Percentiles rank a stretch among this genome's conserved stretches.
These are phyloP conservation scores for Meleagris gallopavo DNA, from an alignment of 2,113 vertebrate genomes.

Conservation along the genomic window DNA sequence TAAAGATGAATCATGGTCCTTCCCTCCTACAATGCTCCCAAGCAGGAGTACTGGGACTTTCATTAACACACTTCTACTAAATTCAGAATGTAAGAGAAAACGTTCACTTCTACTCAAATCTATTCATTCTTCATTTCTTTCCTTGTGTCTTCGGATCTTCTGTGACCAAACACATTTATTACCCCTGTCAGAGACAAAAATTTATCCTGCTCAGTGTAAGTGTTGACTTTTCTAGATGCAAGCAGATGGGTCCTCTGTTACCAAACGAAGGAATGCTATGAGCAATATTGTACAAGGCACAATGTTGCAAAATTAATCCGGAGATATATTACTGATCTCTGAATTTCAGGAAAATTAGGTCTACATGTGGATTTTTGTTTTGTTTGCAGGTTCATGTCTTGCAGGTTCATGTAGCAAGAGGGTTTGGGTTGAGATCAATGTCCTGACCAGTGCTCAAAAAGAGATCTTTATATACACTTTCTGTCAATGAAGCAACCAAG, in stretches of 20 bases:
- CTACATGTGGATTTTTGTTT: not conserved
- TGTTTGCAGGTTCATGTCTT: not conserved
- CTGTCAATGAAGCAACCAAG: not conserved
- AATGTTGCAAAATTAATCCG: not conserved
- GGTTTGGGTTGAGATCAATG: not conserved
- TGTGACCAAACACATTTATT: not conserved
- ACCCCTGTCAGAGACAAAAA: not conserved
- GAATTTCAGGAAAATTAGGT: not conserved
- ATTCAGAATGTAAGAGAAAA: not conserved
- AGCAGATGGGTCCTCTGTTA: not conserved
- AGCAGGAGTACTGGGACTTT: accelerated
- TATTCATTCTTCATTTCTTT: not conserved
- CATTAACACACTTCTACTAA: not conserved
- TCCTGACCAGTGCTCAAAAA: not conserved
- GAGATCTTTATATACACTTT: not conserved
- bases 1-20: not conserved
- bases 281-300: not conserved
- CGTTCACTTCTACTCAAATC: too few species aligned
- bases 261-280: accelerated
- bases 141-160: not conserved
- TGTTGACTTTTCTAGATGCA: not conserved
- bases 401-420: not conserved
- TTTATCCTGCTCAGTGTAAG: accelerated
- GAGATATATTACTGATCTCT: accelerated
- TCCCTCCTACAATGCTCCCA: accelerated